These are phyloP conservation scores for Myathropa florea DNA, from an alignment of 2,888 invertebrate species.

Conservation along the genomic window DNA sequence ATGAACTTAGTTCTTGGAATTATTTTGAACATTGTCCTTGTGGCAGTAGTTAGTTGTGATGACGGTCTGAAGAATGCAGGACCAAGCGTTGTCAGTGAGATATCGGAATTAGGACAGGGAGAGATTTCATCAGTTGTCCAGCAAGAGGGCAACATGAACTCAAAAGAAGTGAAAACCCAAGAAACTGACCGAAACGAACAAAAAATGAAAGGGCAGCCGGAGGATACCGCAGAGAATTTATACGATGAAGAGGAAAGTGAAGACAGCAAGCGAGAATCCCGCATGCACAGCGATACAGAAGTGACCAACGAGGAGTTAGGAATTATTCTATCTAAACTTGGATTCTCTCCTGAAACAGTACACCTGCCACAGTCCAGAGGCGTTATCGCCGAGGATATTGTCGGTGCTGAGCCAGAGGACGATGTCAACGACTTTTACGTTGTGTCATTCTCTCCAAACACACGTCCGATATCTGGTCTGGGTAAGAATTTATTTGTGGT, in stretches of 20 bases:
- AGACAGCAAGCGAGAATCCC: not conserved
- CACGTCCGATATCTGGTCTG: conserved; percentile 11
- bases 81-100: conserved; percentile 7
- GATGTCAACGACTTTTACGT: conserved; percentile 36
- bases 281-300: conserved; percentile 33
- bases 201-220: conserved; percentile 39
- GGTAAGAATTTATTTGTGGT: conserved; percentile 25
- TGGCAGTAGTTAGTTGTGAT: conserved; percentile 20
- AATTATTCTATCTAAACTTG: conserved; percentile 40
- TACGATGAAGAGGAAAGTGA: not conserved
- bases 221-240: not conserved
- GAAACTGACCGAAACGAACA: not conserved
- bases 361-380: conserved; percentile 24
- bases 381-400: not conserved
- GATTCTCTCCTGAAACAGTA: conserved; percentile 13
- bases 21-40: conserved; percentile 32
- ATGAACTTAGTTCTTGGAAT: conserved; percentile 30
- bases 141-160: not conserved
- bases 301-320: conserved; percentile 32
- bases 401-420: not conserved
- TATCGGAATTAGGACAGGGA: not conserved
- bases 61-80: conserved; percentile 22
- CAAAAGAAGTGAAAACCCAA: conserved; percentile 13
- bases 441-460: conserved; percentile 29
- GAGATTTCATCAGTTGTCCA: not conserved